Evolutionary conservation across 2,113 vertebrate species (phyloP).

Genomic region (Halcyon senegalensis): DNA sequence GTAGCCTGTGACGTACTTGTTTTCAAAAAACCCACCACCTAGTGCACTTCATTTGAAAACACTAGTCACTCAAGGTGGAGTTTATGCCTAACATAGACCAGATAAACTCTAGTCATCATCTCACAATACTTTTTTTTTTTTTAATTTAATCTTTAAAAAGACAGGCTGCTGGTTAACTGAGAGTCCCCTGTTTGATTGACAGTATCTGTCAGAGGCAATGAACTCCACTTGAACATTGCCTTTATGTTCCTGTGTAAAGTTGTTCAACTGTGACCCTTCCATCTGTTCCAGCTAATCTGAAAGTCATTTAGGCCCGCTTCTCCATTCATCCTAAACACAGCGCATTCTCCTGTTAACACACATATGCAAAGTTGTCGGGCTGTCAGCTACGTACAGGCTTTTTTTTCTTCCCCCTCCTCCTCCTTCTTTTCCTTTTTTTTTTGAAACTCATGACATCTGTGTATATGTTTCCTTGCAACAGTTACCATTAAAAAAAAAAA

Average conservation of each 20-base stretch:
- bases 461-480: constrained; percentile 49
- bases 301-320: constrained; percentile 85
- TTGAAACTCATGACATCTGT: constrained; percentile 73
- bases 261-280: constrained; percentile 92
- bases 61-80: background rate
- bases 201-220: constrained; percentile 89
- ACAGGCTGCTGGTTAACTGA: constrained; percentile 76
- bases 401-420: fast-evolving
- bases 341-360: constrained; percentile 84
- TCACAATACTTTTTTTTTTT: constrained; percentile 61
- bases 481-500: background rate
- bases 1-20: background rate
- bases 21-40: background rate
- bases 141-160: constrained; percentile 74
- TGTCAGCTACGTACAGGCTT: constrained; percentile 73
- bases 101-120: constrained; percentile 69
- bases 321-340: constrained; percentile 80
- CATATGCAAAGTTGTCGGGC: constrained; percentile 81
- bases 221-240: constrained; percentile 86
- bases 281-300: constrained; percentile 93
- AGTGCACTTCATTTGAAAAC: constrained; percentile 36
- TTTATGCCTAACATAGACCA: constrained; percentile 63
- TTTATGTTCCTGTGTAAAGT: constrained; percentile 90
- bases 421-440: background rate
- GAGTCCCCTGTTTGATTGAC: constrained; percentile 82